A percentile compares a stretch with the other conserved stretches of the same genome.
phyloP scores from a whole-genome alignment of 1,140 invertebrate genomes.

The Dendrolimus punctatus region DNA sequence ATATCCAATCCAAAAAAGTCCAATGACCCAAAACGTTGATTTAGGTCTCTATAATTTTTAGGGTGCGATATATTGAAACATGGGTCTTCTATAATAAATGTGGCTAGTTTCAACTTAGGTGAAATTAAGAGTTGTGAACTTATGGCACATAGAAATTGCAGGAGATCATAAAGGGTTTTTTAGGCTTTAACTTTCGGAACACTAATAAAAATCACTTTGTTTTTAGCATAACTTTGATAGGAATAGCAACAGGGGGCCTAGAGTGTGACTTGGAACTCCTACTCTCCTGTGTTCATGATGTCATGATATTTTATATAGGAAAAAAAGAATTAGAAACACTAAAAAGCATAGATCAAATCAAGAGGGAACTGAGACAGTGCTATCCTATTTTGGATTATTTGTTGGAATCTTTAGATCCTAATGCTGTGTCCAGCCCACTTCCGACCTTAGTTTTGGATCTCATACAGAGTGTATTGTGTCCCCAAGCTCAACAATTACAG shows the following conservation, averaged over 20 bases:
- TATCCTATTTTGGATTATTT: constrained; percentile 82
- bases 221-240: constrained; percentile 77
- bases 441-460: constrained; percentile 76
- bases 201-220: not conserved
- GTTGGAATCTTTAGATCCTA: constrained; percentile 80
- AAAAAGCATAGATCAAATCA: constrained; percentile 85
- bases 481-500: constrained; percentile 82
- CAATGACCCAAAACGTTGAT: too few relatives aligned
- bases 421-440: constrained; percentile 72
- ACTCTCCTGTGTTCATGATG: constrained; percentile 80
- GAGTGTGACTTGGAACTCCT: constrained; percentile 76
- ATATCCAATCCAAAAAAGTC: too few relatives aligned
- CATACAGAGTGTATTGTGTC: constrained; percentile 77
- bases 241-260: constrained; percentile 76
- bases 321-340: constrained; percentile 82
- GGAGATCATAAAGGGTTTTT: too few relatives aligned
- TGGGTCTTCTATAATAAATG: too few relatives aligned
- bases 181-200: too few relatives aligned
- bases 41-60: too few relatives aligned
- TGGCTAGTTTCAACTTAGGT: too few relatives aligned
- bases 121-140: too few relatives aligned
- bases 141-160: too few relatives aligned
- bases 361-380: constrained; percentile 83
- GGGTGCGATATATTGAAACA: too few relatives aligned
- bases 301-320: constrained; percentile 84